These are phyloP conservation scores for Crotalus tigris DNA, from an alignment of 2,113 vertebrate genomes.

Conservation along the genomic window DNA sequence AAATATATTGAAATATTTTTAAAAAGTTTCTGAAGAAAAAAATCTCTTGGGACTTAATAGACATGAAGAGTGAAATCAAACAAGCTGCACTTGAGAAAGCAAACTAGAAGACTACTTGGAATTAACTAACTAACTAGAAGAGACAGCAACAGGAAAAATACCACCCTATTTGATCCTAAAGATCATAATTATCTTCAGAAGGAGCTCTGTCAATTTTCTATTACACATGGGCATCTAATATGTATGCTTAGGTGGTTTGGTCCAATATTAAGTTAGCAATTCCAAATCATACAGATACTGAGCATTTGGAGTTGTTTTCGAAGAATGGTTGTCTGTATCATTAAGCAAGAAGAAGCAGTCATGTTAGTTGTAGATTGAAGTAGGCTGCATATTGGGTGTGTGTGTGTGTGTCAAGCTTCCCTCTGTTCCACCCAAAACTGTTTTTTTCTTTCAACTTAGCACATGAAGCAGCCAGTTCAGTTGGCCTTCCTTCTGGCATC, in stretches of 20 bases:
- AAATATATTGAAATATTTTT: background rate
- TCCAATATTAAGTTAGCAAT: background rate
- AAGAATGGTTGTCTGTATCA: background rate
- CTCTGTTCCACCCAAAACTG: background rate
- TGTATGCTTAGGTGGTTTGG: background rate
- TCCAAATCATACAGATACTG: background rate
- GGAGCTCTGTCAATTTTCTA: background rate
- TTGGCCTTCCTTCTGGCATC: background rate
- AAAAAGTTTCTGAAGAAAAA: background rate
- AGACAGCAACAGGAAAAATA: background rate
- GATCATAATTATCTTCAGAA: background rate
- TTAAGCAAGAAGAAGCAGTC: background rate
- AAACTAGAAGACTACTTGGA: background rate
- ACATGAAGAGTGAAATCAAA: background rate
- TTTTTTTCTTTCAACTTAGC: background rate
- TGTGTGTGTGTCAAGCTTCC: background rate
- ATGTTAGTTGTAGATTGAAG: background rate
- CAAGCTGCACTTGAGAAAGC: background rate
- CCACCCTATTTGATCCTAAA: background rate
- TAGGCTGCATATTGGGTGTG: background rate
- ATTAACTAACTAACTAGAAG: background rate
- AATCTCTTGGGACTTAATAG: background rate
- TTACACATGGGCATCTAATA: background rate
- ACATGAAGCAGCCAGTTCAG: background rate
- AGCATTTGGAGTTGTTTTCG: background rate